Evolutionary conservation across 2,113 vertebrate species (phyloP).

Genomic region (Abramis brama): DNA sequence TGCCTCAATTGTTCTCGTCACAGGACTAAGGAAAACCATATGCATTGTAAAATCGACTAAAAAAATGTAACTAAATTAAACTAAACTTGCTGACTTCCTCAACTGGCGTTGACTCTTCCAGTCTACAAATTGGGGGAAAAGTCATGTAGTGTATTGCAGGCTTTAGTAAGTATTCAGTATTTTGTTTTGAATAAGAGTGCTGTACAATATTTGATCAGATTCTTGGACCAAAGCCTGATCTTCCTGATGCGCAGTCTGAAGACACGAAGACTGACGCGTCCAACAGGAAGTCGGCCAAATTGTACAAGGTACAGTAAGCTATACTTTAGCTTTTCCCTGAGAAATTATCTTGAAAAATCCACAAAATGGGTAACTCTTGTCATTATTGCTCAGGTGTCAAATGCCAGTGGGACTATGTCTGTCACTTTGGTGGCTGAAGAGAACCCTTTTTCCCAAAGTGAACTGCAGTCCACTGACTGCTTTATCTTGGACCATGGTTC

Average conservation of each 20-base stretch:
- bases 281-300: slow-evolving; percentile 91
- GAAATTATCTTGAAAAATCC: background rate
- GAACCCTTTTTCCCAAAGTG: slow-evolving; percentile 92
- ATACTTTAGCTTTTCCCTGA: background rate
- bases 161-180: background rate
- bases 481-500: slow-evolving; percentile 95
- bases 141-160: background rate
- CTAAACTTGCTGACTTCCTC: background rate
- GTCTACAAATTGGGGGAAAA: background rate
- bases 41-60: too few relatives aligned
- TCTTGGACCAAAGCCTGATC: slow-evolving; percentile 87
- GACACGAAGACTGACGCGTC: slow-evolving; percentile 81
- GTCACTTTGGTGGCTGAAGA: slow-evolving; percentile 91
- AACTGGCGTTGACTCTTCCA: background rate
- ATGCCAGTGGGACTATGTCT: slow-evolving; percentile 82
- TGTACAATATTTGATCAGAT: slow-evolving; percentile 75
- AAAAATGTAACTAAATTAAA: too few relatives aligned
- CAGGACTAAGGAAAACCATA: too few relatives aligned
- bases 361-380: background rate
- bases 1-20: background rate
- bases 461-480: slow-evolving; percentile 89
- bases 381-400: slow-evolving; percentile 84
- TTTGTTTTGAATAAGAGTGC: background rate
- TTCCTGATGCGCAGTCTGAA: slow-evolving; percentile 79
- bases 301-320: slow-evolving; percentile 86